A percentile compares a stretch with the other conserved stretches of the same genome.
phyloP scores from a whole-genome alignment of 2,113 vertebrate genomes.

The Ctenomys sociabilis region DNA sequence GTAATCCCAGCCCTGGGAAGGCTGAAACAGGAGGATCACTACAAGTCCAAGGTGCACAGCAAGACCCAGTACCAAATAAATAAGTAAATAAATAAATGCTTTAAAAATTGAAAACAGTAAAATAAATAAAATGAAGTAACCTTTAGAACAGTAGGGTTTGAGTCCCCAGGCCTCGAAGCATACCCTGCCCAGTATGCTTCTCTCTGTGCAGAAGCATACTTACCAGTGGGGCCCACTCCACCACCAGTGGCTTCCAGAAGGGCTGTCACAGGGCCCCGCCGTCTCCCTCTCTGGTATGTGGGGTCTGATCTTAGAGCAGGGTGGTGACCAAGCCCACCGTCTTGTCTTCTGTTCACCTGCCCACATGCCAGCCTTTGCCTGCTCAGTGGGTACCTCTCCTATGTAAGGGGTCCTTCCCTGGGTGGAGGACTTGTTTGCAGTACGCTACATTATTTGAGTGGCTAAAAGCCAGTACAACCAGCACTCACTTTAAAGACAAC shows the following conservation, averaged over 20 bases:
- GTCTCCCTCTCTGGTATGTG: neutral
- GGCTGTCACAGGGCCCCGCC: neutral
- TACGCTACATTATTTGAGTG: slow-evolving; percentile 6
- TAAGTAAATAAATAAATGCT: no score
- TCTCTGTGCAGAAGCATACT: neutral
- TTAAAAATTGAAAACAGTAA: no score
- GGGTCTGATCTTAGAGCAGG: neutral
- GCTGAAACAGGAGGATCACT: no score
- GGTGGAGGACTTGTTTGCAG: neutral
- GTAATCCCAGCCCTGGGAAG: no score
- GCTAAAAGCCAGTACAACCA: slow-evolving; percentile 1
- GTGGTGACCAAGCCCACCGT: neutral
- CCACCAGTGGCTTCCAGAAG: neutral
- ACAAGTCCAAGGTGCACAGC: no score
- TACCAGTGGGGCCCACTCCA: neutral
- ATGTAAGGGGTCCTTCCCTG: neutral
- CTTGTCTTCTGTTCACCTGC: neutral
- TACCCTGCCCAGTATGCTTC: no score
- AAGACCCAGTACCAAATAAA: no score
- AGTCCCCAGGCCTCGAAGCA: neutral
- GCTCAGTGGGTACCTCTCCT: slow-evolving; percentile 15
- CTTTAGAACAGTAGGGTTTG: neutral
- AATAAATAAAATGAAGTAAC: neutral
- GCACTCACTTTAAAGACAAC: neutral
- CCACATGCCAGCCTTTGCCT: neutral